These are phyloP conservation scores for Neodiprion fabricii DNA, from an alignment of 1,140 invertebrate species.

Conservation along the genomic window DNA sequence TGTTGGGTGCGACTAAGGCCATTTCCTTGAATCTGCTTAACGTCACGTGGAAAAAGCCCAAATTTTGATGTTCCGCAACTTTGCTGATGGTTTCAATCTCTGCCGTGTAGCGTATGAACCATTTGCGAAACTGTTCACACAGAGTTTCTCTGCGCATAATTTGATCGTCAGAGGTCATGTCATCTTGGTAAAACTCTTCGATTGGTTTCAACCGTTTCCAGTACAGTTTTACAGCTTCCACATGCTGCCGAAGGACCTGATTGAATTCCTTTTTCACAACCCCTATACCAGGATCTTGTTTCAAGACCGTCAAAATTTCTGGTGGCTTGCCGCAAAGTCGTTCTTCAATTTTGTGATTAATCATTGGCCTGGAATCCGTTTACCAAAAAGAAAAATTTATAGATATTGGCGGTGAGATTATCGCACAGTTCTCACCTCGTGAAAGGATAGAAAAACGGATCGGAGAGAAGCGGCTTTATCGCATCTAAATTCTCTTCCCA, in stretches of 20 bases:
- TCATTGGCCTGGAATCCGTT: slow-evolving; percentile 70
- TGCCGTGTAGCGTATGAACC: slow-evolving; percentile 67
- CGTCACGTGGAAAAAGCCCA: slow-evolving; percentile 75
- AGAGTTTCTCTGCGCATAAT: slow-evolving; percentile 60
- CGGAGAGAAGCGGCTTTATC: slow-evolving; percentile 67
- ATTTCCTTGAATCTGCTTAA: slow-evolving; percentile 74
- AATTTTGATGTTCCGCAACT: slow-evolving; percentile 66
- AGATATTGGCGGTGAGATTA: slow-evolving; percentile 38
- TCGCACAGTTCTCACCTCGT: slow-evolving; percentile 57
- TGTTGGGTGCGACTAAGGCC: slow-evolving; percentile 70
- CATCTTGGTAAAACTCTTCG: slow-evolving; percentile 73
- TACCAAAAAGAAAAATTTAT: slow-evolving; percentile 32
- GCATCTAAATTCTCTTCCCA: slow-evolving; percentile 67
- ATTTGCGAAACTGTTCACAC: slow-evolving; percentile 62
- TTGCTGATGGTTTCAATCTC: slow-evolving; percentile 68
- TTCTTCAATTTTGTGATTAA: slow-evolving; percentile 76
- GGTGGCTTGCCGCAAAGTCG: slow-evolving; percentile 72
- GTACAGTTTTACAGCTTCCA: slow-evolving; percentile 69
- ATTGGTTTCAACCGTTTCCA: slow-evolving; percentile 71
- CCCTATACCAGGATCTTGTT: slow-evolving; percentile 68
- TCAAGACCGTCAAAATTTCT: slow-evolving; percentile 68
- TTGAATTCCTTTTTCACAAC: slow-evolving; percentile 62
- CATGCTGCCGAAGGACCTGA: slow-evolving; percentile 66
- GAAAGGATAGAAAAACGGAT: slow-evolving; percentile 61
- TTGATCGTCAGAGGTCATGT: slow-evolving; percentile 67